These are phyloP conservation scores for Hypotaenidia philippensis DNA, from an alignment of 2,797 vertebrate genomes.

Conservation along the genomic window DNA sequence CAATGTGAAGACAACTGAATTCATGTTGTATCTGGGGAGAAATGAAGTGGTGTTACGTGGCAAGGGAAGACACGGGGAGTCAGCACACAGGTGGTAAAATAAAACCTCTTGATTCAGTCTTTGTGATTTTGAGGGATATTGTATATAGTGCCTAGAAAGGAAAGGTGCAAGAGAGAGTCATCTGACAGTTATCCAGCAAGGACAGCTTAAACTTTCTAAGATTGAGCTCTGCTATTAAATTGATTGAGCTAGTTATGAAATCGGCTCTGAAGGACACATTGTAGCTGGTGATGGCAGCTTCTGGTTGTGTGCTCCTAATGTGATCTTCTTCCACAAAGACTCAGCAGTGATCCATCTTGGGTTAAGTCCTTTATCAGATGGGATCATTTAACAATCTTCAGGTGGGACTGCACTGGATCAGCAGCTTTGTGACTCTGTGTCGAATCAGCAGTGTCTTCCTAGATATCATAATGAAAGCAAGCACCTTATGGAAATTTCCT, in stretches of 20 bases:
- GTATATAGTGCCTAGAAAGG: not conserved
- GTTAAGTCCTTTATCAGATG: fast-evolving
- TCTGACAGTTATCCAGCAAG: not conserved
- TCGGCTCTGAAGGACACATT: not conserved
- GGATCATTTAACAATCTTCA: not conserved
- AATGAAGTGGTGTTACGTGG: not conserved
- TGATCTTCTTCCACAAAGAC: not conserved
- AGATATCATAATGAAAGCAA: not conserved
- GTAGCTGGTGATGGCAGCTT: not conserved
- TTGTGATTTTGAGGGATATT: not conserved
- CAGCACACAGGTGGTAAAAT: not conserved
- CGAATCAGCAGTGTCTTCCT: not conserved
- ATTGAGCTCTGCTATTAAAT: not conserved
- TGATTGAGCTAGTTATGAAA: not conserved
- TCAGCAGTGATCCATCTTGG: not conserved
- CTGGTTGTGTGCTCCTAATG: not conserved
- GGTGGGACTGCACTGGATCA: not conserved
- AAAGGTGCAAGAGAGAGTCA: not conserved
- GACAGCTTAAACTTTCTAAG: not conserved
- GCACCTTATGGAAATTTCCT: not conserved
- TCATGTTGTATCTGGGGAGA: not conserved
- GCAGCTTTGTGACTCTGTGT: not conserved
- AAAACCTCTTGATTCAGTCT: not conserved
- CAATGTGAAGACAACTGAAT: not conserved
- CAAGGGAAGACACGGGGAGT: not conserved